A percentile compares a stretch with the other conserved stretches of the same genome.
phyloP scores from a whole-genome alignment of 2,113 vertebrate genomes.

The Origma solitaria region DNA sequence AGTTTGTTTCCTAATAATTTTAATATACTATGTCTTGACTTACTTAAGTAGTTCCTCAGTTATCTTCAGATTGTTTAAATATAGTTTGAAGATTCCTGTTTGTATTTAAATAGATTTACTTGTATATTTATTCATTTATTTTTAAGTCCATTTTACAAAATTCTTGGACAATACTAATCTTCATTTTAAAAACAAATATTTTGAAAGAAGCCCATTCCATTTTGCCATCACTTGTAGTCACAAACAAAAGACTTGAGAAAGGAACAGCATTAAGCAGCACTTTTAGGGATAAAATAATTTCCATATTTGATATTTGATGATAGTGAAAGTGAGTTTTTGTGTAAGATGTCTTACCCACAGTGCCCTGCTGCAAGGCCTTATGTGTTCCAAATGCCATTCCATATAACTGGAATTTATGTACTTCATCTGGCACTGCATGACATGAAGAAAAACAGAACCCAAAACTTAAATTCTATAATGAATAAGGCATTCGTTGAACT shows the following conservation, averaged over 20 bases:
- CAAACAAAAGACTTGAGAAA: neutral
- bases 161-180: neutral
- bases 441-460: neutral
- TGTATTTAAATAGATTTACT: neutral
- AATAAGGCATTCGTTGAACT: neutral
- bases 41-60: neutral
- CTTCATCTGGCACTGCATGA: neutral
- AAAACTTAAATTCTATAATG: neutral
- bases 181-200: neutral
- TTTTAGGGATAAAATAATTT: neutral
- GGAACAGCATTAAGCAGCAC: neutral
- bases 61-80: neutral
- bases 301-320: neutral
- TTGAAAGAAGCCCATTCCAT: neutral
- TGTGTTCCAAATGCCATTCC: neutral
- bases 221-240: neutral
- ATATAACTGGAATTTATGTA: neutral
- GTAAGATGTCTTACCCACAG: neutral
- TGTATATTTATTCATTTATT: neutral
- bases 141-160: neutral
- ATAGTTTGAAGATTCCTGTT: neutral
- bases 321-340: neutral
- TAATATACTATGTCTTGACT: neutral
- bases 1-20: constrained; percentile 33
- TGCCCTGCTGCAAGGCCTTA: neutral